These are phyloP conservation scores for Bradypus variegatus DNA, from an alignment of 2,797 vertebrate species.

Conservation along the genomic window DNA sequence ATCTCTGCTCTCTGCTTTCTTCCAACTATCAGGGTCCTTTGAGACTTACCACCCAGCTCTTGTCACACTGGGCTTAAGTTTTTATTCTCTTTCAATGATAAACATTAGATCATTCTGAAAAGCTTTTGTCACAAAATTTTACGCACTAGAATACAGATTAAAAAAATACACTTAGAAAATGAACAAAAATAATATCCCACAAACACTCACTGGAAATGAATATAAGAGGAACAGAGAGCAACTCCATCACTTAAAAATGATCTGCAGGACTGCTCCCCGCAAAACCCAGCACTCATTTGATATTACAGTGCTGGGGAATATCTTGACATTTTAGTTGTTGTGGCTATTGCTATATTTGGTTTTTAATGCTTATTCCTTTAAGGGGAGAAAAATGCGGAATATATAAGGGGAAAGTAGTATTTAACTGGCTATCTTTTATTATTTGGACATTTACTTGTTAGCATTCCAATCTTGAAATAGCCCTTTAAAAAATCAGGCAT, in stretches of 20 bases:
- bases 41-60: neutral
- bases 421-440: neutral
- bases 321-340: neutral
- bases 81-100: neutral
- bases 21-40: neutral
- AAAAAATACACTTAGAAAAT: neutral
- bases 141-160: neutral
- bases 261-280: neutral
- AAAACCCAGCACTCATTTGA: neutral
- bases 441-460: neutral
- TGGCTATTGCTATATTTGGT: neutral
- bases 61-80: neutral
- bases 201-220: neutral
- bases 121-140: neutral
- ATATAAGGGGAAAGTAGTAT: neutral
- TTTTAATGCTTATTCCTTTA: neutral
- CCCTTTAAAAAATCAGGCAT: neutral
- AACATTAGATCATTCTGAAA: neutral
- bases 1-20: neutral
- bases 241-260: neutral
- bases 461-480: neutral
- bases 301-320: neutral
- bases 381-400: neutral
- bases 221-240: neutral
- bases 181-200: neutral